These are phyloP conservation scores for Drosophila tanythrix DNA, from an alignment of 2,888 invertebrate genomes.

Conservation along the genomic window DNA sequence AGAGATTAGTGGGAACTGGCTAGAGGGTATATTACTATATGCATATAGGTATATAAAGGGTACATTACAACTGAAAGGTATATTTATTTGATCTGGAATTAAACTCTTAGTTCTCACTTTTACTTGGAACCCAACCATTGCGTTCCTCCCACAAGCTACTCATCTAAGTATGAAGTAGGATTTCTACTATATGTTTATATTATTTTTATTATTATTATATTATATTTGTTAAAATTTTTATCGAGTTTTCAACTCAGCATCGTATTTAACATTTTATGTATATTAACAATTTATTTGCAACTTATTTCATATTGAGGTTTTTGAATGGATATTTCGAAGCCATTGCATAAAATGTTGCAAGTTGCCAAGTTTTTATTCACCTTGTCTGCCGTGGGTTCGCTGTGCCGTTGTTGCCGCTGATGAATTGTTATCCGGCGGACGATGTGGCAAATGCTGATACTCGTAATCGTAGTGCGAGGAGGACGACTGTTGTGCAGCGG, in stretches of 20 bases:
- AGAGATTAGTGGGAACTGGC: not conserved
- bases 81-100: not conserved
- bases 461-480: constrained; percentile 84
- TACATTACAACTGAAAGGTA: not conserved
- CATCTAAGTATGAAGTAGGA: not conserved
- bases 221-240: not conserved
- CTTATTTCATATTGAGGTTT: not conserved
- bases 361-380: constrained; percentile 60
- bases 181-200: not conserved
- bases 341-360: not conserved
- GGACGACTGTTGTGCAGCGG: constrained; percentile 75
- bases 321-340: not conserved
- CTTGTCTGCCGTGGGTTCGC: constrained; percentile 84
- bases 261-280: not conserved
- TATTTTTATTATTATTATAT: not conserved
- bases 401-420: constrained; percentile 73
- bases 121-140: not conserved
- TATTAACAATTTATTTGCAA: not conserved
- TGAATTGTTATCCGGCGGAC: constrained; percentile 71
- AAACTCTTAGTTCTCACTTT: not conserved
- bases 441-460: constrained; percentile 84
- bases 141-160: not conserved
- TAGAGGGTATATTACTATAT: not conserved
- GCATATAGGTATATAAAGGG: too few species aligned
- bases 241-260: not conserved